Base-by-base conservation (phyloP, 2,113 vertebrate genomes). In the Cyprichromis sp. region DNA sequence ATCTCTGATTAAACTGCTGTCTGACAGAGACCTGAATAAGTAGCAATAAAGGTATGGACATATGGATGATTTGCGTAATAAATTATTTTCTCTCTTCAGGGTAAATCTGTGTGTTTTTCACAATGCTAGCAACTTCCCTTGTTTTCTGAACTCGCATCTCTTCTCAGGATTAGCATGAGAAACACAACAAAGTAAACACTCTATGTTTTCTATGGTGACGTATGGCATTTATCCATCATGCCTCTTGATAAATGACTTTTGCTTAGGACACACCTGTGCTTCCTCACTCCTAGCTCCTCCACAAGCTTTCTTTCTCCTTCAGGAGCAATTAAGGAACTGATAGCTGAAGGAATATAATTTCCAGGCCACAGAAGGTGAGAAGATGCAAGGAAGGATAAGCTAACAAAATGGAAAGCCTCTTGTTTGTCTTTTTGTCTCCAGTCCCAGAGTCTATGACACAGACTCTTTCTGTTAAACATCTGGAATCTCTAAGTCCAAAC, bases 181-280 rank as follows among this genome's bases (percentile, higher is more conserved):
- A 31, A 12, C 42, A 78, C 26, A 19, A 31, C 42, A n/a, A 52
- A 78, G 73, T 34, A 34, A n/a, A 31, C 45, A 4, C 73, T 42
- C 17, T 10, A 10, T 45, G 6, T 47, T 47, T 26, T 76, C 9
- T 50, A 3, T 50, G 42, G 9, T 0, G 4, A 76, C 3, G 0
- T 34, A 19, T 13, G 17, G 2, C 16, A 50, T 78, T 50, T 52
- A 78, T 52, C 26, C 73, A 52, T 52, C 73, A 13, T 12, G 26
- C 71, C 71, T 31, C 71, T 12, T 31, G 3, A 78, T 78, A 7
- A 78, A 78, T 13, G 16, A 31, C 73, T 52, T 78, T n/a, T 50
- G 42, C 9, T 19, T 50, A 52, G 10, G 16, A 78, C 45, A 78
- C 45, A 52, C 45, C 45, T 78, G 26, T 34, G 45, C 73, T 78